Evolutionary conservation across 2,113 vertebrate genomes (phyloP), one percentile per base, ranked within the genome.

Genomic region (Conger conger): DNA sequence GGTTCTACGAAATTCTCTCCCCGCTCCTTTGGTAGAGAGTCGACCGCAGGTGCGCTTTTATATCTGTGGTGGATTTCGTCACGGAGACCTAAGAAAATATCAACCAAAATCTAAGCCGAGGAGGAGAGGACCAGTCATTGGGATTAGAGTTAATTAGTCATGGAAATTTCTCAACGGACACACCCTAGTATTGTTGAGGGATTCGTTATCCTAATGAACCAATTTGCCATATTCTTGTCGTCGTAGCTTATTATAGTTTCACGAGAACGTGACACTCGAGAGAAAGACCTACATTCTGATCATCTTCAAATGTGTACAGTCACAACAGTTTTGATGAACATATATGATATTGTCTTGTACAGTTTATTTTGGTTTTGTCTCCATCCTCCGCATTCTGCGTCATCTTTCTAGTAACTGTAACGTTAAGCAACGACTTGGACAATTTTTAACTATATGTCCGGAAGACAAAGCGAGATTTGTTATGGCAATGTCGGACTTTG

Each of bases 41-140:
- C 82, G 80, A 80, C 86, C 50, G 86, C 93, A 92, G 92, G 90
- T 93, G 90, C 84, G 54, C 87, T 79, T 94, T 95, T 95, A 94
- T 95, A 93, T 81, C 0, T 20, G 81, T 50, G 84, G 83, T 84
- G 53, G 87, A 83, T 92, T 87, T 91, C 93, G 90, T 94, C 94
- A 93, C 89, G 33, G 16, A 45, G 76, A 76, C 82, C 83, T 82
- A 83, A 80, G 89, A 86, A 91, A 92, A 90, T 87, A 90, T 82
- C 87, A 90, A 77, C 84, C 85, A 87, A 90, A 91, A 92, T n/a
- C 91, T 89, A 88, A 93, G 80, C 27, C 90, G 7, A 76, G 45
- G 37, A 79, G 27, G 53, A 76, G 36, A n/a, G 38, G 54, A 80
- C 50, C 83, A 76, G 17, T 68, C 40, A 68, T 53, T 76, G 50